Percentiles rank a stretch among this genome's conserved stretches.
These are phyloP conservation scores for Deroptyus accipitrinus DNA, from an alignment of 2,113 vertebrate genomes.

Conservation along the genomic window DNA sequence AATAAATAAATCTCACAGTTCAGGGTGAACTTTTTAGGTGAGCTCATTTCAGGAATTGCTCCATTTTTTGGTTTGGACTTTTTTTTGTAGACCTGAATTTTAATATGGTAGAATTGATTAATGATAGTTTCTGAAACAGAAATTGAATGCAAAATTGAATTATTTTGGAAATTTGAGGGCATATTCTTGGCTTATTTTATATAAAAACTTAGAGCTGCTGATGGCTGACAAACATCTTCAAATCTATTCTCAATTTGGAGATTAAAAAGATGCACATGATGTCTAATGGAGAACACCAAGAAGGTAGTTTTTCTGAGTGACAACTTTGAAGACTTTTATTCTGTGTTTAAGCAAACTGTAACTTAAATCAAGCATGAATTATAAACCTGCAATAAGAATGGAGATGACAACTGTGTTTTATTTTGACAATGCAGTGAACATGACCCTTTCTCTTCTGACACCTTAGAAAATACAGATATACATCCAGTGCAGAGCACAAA, in stretches of 20 bases:
- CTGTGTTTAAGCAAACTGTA: neutral
- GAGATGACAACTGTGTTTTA: neutral
- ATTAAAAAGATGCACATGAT: neutral
- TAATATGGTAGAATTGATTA: neutral
- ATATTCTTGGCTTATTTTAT: neutral
- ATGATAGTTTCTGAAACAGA: neutral
- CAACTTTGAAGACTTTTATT: neutral
- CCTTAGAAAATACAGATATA: neutral
- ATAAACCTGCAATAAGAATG: neutral
- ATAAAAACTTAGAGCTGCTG: neutral
- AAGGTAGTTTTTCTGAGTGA: neutral
- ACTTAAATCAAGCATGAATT: neutral
- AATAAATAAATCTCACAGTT: neutral
- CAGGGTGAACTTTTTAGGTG: neutral
- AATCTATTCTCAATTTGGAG: neutral
- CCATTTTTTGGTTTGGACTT: neutral
- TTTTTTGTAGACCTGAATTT: neutral
- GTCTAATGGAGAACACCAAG: neutral
- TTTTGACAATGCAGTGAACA: neutral
- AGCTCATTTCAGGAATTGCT: neutral
- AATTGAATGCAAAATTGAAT: neutral
- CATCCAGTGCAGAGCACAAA: neutral
- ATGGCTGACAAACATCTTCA: neutral
- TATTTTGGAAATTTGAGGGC: neutral
- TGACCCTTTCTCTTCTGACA: neutral